phyloP scores from a whole-genome alignment of 2,113 vertebrate species.

The Actinemys pallida region DNA sequence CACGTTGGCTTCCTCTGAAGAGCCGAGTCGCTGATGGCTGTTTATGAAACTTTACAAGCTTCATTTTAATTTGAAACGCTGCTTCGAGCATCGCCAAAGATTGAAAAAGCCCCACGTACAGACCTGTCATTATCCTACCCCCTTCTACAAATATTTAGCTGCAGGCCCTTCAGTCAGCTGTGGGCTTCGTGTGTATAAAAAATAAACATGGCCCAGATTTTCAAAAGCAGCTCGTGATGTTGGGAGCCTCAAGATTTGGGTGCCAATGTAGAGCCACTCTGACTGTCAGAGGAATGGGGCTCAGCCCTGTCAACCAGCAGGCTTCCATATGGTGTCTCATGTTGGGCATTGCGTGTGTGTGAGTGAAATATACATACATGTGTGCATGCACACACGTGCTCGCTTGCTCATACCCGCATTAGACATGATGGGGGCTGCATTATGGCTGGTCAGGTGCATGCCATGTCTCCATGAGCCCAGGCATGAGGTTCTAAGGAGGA shows the following conservation, averaged over 20 bases:
- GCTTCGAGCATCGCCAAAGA: neutral
- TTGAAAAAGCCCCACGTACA: neutral
- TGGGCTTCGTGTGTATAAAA: neutral
- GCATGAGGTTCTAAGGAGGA: too few relatives aligned
- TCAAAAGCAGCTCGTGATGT: neutral
- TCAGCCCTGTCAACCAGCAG: too few relatives aligned
- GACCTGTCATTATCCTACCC: neutral
- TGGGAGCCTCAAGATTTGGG: neutral
- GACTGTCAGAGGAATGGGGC: too few relatives aligned
- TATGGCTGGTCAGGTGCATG: neutral
- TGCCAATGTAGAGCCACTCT: too few relatives aligned
- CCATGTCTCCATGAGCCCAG: neutral
- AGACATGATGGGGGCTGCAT: neutral
- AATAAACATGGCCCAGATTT: neutral
- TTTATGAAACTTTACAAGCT: neutral
- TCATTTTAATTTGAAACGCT: neutral
- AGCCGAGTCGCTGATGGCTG: neutral
- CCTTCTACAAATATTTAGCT: constrained; percentile 18
- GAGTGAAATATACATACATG: too few relatives aligned
- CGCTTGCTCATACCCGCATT: too few relatives aligned
- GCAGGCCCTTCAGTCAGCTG: neutral
- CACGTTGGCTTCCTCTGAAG: neutral
- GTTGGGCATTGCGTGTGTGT: too few relatives aligned
- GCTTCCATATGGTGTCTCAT: too few relatives aligned
- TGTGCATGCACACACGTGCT: too few relatives aligned